Percentiles rank a stretch among this genome's conserved stretches.
Evolutionary conservation across 2,113 vertebrate species (phyloP).

Genomic region (Sus scrofa): T2T-Sscrofa CM000826.6:85632501-85633000

Average conservation of each 20-base stretch:
- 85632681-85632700: too few species aligned
- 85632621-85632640: slow-evolving; percentile 35
- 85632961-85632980: not conserved
- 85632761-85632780: not conserved
- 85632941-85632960: slow-evolving; percentile 42
- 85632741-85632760: not conserved
- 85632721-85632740: not conserved
- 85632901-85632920: not conserved
- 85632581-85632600: not conserved
- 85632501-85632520: not conserved
- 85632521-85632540: slow-evolving; percentile 14
- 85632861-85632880: not conserved
- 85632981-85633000: not conserved
- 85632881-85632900: not conserved
- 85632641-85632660: not conserved
- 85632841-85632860: not conserved
- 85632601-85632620: slow-evolving; percentile 39
- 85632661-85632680: slow-evolving; percentile 15
- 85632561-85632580: slow-evolving; percentile 29
- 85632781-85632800: not conserved
- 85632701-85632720: too few species aligned
- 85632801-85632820: slow-evolving; percentile 15
- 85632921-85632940: slow-evolving; percentile 5
- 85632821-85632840: not conserved
- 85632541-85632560: not conserved